These are phyloP conservation scores for Pangasius macronema DNA, from an alignment of 2,797 vertebrate genomes.

Conservation along the genomic window DNA sequence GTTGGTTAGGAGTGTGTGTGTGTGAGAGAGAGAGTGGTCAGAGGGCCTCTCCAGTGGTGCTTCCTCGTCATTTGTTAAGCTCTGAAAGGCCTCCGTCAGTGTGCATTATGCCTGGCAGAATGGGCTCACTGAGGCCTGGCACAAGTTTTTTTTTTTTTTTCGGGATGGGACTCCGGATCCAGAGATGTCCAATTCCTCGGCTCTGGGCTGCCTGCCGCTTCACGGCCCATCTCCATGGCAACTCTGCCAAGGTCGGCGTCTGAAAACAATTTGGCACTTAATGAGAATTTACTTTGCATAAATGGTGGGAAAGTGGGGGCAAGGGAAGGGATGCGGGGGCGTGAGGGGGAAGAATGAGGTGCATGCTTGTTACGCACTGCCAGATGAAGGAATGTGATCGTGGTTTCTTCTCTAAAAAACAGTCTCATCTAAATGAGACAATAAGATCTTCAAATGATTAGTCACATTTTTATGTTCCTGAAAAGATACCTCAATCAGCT, in stretches of 20 bases:
- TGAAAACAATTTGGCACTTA: constrained; percentile 88
- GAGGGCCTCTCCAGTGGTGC: constrained; percentile 52
- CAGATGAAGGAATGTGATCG: constrained; percentile 29
- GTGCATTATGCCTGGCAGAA: constrained; percentile 81
- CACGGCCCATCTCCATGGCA: constrained; percentile 82
- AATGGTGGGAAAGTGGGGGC: constrained; percentile 83
- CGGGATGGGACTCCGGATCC: constrained; percentile 79
- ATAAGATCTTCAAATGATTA: constrained; percentile 3
- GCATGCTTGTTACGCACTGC: constrained; percentile 38
- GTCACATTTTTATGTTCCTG: not conserved
- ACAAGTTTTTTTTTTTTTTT: constrained; percentile 72
- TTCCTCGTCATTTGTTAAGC: constrained; percentile 65
- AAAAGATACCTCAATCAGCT: constrained; percentile 51
- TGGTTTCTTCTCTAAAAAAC: not conserved
- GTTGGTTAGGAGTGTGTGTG: not conserved
- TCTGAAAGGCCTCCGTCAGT: constrained; percentile 79
- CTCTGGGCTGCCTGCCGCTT: constrained; percentile 80
- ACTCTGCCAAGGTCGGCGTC: constrained; percentile 80
- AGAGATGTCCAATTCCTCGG: constrained; percentile 70
- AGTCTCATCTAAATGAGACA: not conserved
- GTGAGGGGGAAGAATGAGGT: constrained; percentile 49
- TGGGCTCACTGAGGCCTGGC: constrained; percentile 86
- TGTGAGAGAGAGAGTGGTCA: constrained; percentile 30
- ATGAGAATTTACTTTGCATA: constrained; percentile 82
- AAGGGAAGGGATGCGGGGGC: constrained; percentile 50